Base-by-base conservation (phyloP, 1,140 invertebrate species). In the Lerema accius region DNA sequence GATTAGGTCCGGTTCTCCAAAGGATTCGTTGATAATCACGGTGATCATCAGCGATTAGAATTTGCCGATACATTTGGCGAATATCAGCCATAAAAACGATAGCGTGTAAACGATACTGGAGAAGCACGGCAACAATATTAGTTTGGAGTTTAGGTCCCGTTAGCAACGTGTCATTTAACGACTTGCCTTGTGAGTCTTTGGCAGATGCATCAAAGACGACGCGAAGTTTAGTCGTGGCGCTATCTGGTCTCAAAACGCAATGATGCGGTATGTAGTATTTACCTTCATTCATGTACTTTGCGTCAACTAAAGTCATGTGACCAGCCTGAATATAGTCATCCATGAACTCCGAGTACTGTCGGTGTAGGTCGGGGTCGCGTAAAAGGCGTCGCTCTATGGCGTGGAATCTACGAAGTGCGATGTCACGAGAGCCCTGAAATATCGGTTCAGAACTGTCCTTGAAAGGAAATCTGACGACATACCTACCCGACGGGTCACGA, bases 401-500 rank as follows among this genome's bases (percentile, higher is more conserved):
- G 35, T 37, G 35, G 11, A 37, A 53, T 15, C 50, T 15, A 13
- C 32, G 28, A 16, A 16, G 10, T 37, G 28, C 48, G 10, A 51
- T 1, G 13, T 37, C 48, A 9, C 48, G 35, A 37, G 35, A 37
- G 35, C 35, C 35, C n/a, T 37, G 10, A 4, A 37, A 37, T 37
- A 37, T 7, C 2, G 35, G 35, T 37, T 37, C 35, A 4, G 16
- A 9, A 15, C 58, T 19, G 4, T 65, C 53, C 19, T 68, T 68
- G 28, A 72, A 72, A 0, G 69, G 65, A 16, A 65, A 6, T 0
- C 10, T n/a, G 5, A 73, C 55, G 1, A 69, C 14, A 14, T 65
- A 67, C 37, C 66, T 15, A 14, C 61, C 64, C 3, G 48, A 13
- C 4, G 7, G 7, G 7, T 67, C 49, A 35, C 69, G 64, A 23